A percentile compares a stretch with the other conserved stretches of the same genome.
phyloP scores from a whole-genome alignment of 1,140 invertebrate species.

The Panulirus ornatus region DNA sequence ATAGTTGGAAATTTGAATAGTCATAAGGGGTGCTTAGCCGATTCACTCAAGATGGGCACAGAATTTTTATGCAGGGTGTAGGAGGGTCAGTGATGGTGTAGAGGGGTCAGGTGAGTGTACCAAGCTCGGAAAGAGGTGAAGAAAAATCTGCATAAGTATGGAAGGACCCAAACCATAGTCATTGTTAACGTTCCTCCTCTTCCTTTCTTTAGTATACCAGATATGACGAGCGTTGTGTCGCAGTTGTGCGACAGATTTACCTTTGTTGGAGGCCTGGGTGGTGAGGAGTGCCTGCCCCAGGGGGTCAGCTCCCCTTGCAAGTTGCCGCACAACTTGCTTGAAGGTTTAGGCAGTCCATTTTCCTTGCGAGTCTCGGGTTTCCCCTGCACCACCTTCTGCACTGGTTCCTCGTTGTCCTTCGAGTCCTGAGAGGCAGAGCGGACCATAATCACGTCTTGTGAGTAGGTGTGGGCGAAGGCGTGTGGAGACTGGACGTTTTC shows the following conservation, averaged over 20 bases:
- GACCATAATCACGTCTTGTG: constrained; percentile 3
- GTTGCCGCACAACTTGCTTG: not conserved
- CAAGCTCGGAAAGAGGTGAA: no score
- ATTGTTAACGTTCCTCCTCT: no score
- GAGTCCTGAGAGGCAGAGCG: not conserved
- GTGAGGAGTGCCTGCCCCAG: not conserved
- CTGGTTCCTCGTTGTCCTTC: not conserved
- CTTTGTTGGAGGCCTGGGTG: not conserved
- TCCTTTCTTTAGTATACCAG: no score
- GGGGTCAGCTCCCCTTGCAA: not conserved
- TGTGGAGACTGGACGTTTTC: not conserved
- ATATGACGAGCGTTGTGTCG: no score
- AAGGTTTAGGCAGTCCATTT: not conserved
- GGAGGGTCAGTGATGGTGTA: no score
- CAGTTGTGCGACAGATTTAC: not conserved
- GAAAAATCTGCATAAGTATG: no score
- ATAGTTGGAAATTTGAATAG: no score
- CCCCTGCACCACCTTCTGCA: not conserved
- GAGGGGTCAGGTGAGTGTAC: no score
- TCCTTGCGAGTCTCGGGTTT: not conserved
- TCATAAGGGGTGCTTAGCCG: no score
- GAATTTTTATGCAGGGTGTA: no score
- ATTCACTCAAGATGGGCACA: no score
- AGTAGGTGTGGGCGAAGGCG: not conserved
- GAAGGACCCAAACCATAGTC: no score